These are phyloP conservation scores for Nasonovia ribisnigri DNA, from an alignment of 2,888 invertebrate species.

Conservation along the genomic window DNA sequence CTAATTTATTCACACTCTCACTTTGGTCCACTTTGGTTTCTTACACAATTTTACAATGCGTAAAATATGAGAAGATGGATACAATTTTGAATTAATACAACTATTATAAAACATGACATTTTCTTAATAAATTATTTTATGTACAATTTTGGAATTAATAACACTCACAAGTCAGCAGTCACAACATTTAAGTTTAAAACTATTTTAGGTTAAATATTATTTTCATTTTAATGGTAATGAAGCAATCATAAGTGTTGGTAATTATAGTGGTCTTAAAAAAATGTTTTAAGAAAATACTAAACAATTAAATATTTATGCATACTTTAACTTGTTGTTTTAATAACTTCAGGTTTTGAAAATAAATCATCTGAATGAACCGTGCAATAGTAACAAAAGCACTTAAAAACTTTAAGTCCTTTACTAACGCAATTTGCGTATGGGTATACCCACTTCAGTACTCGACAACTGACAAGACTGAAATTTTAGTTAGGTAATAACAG, in stretches of 20 bases:
- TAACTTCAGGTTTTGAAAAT: constrained; percentile 11
- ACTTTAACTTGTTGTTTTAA: not conserved
- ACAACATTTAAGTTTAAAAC: no score
- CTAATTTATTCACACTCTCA: no score
- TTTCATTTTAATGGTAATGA: not conserved
- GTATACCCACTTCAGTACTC: not conserved
- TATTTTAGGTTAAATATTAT: no score
- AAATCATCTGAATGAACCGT: not conserved
- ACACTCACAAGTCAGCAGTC: no score
- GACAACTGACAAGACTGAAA: not conserved
- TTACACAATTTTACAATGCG: no score
- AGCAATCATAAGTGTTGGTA: not conserved
- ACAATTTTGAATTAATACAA: no score
- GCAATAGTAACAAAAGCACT: not conserved
- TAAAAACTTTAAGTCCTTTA: not conserved
- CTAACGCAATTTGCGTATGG: not conserved
- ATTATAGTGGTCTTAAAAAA: not conserved
- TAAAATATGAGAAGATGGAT: no score
- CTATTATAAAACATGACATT: no score
- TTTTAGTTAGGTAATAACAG: not conserved
- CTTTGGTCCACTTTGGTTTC: no score
- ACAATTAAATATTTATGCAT: not conserved
- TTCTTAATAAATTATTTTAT: no score
- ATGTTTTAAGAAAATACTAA: not conserved
- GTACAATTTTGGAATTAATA: no score